Evolutionary conservation across 2,797 vertebrate genomes (phyloP).

Genomic region (Sebastes baramenuke): DNA sequence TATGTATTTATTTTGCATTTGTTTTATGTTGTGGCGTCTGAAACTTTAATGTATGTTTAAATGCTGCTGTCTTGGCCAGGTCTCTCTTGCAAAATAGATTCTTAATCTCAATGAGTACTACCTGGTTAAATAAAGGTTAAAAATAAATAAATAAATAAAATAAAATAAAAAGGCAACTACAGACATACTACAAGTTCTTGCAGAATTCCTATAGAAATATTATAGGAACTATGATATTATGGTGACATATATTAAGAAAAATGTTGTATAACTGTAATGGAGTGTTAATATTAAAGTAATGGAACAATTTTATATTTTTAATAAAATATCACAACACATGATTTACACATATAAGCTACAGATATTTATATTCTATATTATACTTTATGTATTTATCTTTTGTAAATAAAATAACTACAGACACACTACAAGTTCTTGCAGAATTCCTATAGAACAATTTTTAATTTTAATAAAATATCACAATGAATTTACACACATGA

Average conservation of each 20-base stretch:
- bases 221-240: background rate
- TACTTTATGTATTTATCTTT: background rate
- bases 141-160: background rate
- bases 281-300: background rate
- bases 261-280: background rate
- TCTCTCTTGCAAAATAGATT: no score
- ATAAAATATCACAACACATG: background rate
- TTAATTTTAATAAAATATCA: no score
- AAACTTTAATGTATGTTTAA: no score
- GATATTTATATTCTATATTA: background rate
- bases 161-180: no score
- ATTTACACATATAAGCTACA: background rate
- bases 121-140: no score
- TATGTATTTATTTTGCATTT: no score
- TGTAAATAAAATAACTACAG: background rate
- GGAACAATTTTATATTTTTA: background rate
- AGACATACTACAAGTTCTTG: background rate
- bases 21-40: no score
- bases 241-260: background rate
- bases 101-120: no score
- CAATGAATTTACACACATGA: no score
- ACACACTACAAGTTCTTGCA: background rate
- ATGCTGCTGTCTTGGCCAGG: no score
- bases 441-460: no score
- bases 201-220: background rate